A percentile compares a stretch with the other conserved stretches of the same genome.
These are phyloP conservation scores for Heterocephalus glaber DNA, from an alignment of 2,113 vertebrate species.

Conservation along the genomic window DNA sequence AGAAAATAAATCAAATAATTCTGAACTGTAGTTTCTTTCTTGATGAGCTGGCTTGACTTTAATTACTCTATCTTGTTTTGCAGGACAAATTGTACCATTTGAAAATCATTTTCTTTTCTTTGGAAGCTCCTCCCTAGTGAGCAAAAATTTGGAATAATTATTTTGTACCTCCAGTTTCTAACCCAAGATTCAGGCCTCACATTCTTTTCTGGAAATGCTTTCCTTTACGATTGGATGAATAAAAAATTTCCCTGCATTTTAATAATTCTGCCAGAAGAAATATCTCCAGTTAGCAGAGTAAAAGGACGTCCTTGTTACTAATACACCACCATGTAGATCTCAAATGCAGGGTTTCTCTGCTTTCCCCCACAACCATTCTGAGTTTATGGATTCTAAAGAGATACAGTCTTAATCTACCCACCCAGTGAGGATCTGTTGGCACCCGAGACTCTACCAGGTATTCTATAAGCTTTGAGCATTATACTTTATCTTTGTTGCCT, in stretches of 20 bases:
- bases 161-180: slow-evolving; percentile 6
- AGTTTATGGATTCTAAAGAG: not conserved
- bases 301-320: not conserved
- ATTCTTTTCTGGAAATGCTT: not conserved
- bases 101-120: slow-evolving; percentile 58
- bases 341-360: not conserved
- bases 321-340: not conserved
- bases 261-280: not conserved
- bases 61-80: slow-evolving; percentile 56
- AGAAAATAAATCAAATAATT: slow-evolving; percentile 69
- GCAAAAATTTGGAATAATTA: slow-evolving; percentile 31
- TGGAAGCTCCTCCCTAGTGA: not conserved
- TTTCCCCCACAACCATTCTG: not conserved
- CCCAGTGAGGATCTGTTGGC: not conserved
- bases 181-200: not conserved
- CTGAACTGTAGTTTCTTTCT: slow-evolving; percentile 44
- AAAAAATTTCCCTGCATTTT: not conserved
- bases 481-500: not conserved
- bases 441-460: not conserved
- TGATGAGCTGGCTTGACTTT: slow-evolving; percentile 53
- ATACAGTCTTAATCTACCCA: not conserved
- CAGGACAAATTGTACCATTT: not conserved
- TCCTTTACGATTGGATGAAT: not conserved
- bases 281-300: not conserved
- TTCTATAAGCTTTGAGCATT: not conserved